Evolutionary conservation across 2,888 invertebrate genomes (phyloP).

Genomic region (Parnassius orleans): DNA sequence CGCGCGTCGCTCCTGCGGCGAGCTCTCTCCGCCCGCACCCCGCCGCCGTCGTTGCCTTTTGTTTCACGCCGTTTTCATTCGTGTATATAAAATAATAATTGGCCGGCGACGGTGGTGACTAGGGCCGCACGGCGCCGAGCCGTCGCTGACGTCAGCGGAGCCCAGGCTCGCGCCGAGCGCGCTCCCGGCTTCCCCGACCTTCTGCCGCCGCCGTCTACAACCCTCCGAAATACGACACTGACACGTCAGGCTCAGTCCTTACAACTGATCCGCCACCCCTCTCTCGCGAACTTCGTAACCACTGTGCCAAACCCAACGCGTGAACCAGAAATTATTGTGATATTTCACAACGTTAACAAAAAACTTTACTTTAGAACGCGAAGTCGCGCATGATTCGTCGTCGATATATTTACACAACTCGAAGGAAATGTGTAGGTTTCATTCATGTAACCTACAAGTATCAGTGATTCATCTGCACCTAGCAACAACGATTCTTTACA

Average conservation of each 20-base stretch:
- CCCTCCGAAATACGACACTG: conserved; percentile 61
- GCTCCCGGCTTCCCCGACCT: conserved; percentile 76
- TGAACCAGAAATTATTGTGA: conserved; percentile 41
- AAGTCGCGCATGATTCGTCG: conserved; percentile 32
- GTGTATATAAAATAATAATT: conserved; percentile 77
- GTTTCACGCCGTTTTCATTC: conserved; percentile 65
- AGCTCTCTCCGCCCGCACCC: conserved; percentile 73
- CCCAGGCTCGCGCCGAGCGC: conserved; percentile 62
- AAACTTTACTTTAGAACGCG: conserved; percentile 25
- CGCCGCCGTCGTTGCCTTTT: conserved; percentile 69
- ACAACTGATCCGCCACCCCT: conserved; percentile 62
- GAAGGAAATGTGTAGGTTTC: conserved; percentile 66
- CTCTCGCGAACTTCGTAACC: conserved; percentile 43
- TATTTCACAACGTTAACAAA: conserved; percentile 28
- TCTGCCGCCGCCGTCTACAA: conserved; percentile 71
- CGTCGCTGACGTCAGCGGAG: conserved; percentile 78
- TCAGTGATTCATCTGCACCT: conserved; percentile 66
- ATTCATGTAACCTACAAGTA: conserved; percentile 71
- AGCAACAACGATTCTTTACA: conserved; percentile 64
- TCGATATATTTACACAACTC: conserved; percentile 50
- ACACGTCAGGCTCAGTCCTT: conserved; percentile 58
- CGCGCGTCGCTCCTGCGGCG: conserved; percentile 78
- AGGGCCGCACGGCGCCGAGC: conserved; percentile 70
- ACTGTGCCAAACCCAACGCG: conserved; percentile 57
- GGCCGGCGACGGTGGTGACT: conserved; percentile 69